Evolutionary conservation across 2,888 invertebrate species (phyloP), one percentile per base, ranked within the genome.

Genomic region (Ormyrus pomaceus): DNA sequence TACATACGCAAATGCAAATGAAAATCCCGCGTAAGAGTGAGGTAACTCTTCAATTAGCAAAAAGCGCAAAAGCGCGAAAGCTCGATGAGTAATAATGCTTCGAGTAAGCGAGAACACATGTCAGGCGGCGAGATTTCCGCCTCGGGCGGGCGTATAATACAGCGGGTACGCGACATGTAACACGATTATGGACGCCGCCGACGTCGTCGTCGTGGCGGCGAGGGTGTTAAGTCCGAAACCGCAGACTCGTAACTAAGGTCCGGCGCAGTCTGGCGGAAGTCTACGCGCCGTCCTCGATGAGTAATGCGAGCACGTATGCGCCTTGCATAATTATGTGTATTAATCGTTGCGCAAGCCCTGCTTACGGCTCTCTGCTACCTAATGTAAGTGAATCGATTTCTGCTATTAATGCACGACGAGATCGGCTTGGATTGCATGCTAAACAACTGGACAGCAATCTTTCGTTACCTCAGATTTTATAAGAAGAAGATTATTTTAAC

Each of bases 241-340:
- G 85, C 87, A 84, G 86, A 84, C 86, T 84, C 84, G 86, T 84
- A 84, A 84, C 85, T 84, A 86, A 86, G 84, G 85, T 84, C 84
- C 85, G 86, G 84, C 83, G 85, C 64, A 51, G 58, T 65, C 64
- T 71, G 62, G 66, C 71, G 65, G 55, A 76, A 80, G 79, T 76
- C 66, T 65, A n/a, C 6, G 9, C 51, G 69, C 64, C 68, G 84
- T 76, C 82, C 78, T 83, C 84, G 84, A 87, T 87, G 86, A 87
- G 85, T 86, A 87, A 87, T 86, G 85, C 83, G 85, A 84, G 48
- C 59, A 8, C 13, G 50, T 19, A 19, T 10, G 64, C 65, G 53
- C 34, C 19, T 10, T 48, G 56, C 9, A 13, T 81, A 83, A 85
- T 87, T 87, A 34, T 34, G 34, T 34, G 34, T 34, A 87, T 87